phyloP scores from a whole-genome alignment of 2,888 invertebrate genomes.

The Miltochrista miniata region DNA sequence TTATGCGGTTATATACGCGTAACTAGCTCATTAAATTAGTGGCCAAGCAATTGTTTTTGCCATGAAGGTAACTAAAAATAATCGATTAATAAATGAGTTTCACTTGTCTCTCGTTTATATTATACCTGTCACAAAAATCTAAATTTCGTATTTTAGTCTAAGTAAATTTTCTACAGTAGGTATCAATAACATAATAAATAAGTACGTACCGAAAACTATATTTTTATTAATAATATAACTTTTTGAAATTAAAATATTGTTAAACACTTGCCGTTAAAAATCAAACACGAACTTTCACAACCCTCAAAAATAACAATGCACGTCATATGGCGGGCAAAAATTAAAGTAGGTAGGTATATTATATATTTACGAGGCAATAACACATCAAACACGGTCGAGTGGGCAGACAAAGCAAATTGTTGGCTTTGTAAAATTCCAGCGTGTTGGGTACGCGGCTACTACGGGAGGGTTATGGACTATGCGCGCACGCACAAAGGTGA shows the following conservation, averaged over 20 bases:
- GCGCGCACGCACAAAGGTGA: neutral
- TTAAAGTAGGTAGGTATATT: constrained; percentile 18
- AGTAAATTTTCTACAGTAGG: too few species aligned
- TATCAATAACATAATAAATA: too few species aligned
- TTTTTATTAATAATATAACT: too few species aligned
- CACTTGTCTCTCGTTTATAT: neutral
- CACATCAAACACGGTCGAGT: constrained; percentile 11
- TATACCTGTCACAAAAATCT: too few species aligned
- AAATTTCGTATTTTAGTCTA: too few species aligned
- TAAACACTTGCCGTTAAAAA: too few species aligned
- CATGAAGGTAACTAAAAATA: neutral
- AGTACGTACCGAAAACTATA: too few species aligned
- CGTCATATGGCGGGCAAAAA: constrained; percentile 6
- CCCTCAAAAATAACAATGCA: neutral
- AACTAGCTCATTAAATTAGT: too few species aligned
- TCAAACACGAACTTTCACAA: neutral
- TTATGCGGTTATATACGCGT: too few species aligned
- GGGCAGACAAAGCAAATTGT: constrained; percentile 38
- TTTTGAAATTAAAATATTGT: too few species aligned
- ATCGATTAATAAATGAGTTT: neutral
- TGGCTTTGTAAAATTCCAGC: constrained; percentile 39
- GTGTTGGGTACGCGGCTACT: neutral
- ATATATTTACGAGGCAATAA: constrained; percentile 25
- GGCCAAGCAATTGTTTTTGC: too few species aligned
- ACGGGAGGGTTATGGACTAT: neutral